phyloP scores from a whole-genome alignment of 1,140 invertebrate species.

The Drosophila sturtevanti region DNA sequence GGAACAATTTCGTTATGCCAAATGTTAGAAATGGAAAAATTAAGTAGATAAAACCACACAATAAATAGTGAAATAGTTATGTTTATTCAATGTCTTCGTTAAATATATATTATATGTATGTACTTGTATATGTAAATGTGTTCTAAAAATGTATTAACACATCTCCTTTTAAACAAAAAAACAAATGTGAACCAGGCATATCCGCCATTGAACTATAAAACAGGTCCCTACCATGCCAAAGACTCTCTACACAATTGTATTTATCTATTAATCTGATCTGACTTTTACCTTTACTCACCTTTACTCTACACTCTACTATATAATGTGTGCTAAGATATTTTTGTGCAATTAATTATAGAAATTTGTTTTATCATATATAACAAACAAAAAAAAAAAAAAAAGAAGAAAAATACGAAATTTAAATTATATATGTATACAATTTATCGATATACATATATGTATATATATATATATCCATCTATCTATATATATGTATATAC shows the following conservation, averaged over 20 bases:
- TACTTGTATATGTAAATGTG: conserved; percentile 14
- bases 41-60: conserved; percentile 21
- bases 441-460: conserved; percentile 6
- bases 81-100: conserved; percentile 41
- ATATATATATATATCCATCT: conserved; percentile 5
- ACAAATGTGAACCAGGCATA: conserved; percentile 28
- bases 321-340: conserved; percentile 10
- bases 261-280: not conserved
- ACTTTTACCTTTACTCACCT: not conserved
- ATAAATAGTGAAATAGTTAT: conserved; percentile 28
- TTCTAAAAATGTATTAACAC: conserved; percentile 10
- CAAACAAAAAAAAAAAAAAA: too few species aligned
- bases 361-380: not conserved
- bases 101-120: conserved; percentile 31
- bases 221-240: conserved; percentile 52
- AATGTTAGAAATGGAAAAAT: not conserved
- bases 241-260: conserved; percentile 43
- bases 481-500: not conserved
- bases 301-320: not conserved
- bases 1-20: conserved; percentile 41
- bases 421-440: conserved; percentile 11
- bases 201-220: conserved; percentile 36
- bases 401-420: too few species aligned
- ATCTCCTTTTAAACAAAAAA: not conserved
- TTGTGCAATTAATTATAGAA: conserved; percentile 12